phyloP scores from a whole-genome alignment of 2,113 vertebrate species.

The Microtus pennsylvanicus region DNA sequence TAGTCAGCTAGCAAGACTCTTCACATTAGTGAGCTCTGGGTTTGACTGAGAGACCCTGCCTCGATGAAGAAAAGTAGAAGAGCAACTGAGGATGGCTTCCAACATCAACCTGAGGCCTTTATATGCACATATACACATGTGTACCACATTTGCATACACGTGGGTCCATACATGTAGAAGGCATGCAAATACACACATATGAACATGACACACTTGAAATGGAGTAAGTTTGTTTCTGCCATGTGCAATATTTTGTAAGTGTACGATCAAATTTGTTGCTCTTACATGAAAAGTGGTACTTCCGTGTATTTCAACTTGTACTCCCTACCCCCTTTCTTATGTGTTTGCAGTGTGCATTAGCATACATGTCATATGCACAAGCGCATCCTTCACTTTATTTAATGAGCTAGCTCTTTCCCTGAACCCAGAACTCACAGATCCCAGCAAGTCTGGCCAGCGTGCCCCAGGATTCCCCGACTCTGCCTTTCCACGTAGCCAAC shows the following conservation, averaged over 20 bases:
- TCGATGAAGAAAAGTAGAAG: neutral
- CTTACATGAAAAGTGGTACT: slow-evolving; percentile 21
- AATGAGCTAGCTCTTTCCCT: neutral
- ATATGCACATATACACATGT: neutral
- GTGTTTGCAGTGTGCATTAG: neutral
- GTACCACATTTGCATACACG: neutral
- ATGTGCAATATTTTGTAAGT: neutral
- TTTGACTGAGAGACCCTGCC: neutral
- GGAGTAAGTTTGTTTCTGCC: neutral
- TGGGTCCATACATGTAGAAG: neutral
- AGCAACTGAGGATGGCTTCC: neutral
- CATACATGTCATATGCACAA: neutral
- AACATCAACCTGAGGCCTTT: neutral
- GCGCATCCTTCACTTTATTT: neutral
- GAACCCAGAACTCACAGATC: neutral
- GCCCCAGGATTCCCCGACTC: neutral
- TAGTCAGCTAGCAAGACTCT: neutral
- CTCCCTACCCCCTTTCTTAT: neutral
- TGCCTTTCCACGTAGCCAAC: neutral
- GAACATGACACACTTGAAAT: neutral
- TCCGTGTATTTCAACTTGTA: neutral
- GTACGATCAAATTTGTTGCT: neutral
- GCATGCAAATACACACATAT: neutral
- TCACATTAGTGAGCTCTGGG: neutral
- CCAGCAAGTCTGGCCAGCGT: neutral